Percentiles rank a stretch among this genome's conserved stretches.
Conservation (phyloP, 2,888 invertebrate genomes). For the Conchocele bisecta region DNA sequence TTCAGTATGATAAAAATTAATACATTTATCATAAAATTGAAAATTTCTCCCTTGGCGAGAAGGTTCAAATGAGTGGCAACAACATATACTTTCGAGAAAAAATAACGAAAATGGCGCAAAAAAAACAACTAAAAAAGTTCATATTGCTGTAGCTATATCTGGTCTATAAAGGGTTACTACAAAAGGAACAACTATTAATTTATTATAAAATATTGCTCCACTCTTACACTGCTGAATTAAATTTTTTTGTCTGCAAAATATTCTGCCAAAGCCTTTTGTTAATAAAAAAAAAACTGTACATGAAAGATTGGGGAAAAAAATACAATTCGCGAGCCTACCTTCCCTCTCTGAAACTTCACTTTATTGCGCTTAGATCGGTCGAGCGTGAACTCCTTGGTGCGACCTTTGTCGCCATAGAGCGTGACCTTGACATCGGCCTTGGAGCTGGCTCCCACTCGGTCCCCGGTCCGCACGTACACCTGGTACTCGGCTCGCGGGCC, state of each 20-base stretch:
- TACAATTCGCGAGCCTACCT: constrained; percentile 63
- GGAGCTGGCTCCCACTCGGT: constrained; percentile 77
- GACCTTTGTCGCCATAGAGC: constrained; percentile 79
- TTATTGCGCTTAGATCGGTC: constrained; percentile 76
- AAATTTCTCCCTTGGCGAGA: too few relatives aligned
- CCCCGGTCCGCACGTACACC: constrained; percentile 77
- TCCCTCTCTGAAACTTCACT: constrained; percentile 79
- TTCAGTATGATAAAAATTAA: too few relatives aligned
- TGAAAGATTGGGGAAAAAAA: not conserved
- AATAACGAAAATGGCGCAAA: not conserved
- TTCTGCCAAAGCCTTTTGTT: not conserved
- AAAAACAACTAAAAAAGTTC: too few relatives aligned
- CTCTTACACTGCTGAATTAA: too few relatives aligned
- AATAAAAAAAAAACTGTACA: not conserved
- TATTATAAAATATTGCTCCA: too few relatives aligned
- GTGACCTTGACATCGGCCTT: constrained; percentile 77
- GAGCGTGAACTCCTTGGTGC: constrained; percentile 75
- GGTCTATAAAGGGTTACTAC: too few relatives aligned
- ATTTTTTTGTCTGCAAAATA: too few relatives aligned
- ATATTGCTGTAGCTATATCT: too few relatives aligned
- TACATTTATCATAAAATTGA: too few relatives aligned
- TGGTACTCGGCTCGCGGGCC: constrained; percentile 74
- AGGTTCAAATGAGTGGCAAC: too few relatives aligned
- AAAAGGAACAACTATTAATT: too few relatives aligned
- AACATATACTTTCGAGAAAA: too few relatives aligned